Conservation (phyloP, 2,888 invertebrate species). For the Scaptodrosophila latifasciaeformis region DNA sequence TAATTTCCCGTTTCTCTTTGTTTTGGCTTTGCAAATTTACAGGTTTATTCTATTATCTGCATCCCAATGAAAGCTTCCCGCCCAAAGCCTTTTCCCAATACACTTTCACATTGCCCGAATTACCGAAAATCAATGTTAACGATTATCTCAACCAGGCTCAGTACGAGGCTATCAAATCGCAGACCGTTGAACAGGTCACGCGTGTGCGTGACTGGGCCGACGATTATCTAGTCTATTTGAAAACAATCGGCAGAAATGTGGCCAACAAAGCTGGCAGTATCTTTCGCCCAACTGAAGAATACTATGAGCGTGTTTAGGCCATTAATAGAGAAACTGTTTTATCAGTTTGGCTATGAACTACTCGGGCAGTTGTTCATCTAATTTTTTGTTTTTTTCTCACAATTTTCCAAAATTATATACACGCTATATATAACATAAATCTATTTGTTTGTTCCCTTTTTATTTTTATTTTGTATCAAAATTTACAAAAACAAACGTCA, state of each 20-base stretch:
- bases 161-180: constrained; percentile 75
- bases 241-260: constrained; percentile 77
- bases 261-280: constrained; percentile 76
- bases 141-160: constrained; percentile 64
- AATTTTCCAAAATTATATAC: no score
- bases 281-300: constrained; percentile 61
- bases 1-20: no score
- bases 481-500: no score
- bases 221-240: constrained; percentile 75
- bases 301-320: constrained; percentile 64
- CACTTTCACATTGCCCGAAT: constrained; percentile 61
- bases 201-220: constrained; percentile 76
- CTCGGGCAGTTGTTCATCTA: constrained; percentile 46
- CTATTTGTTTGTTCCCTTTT: constrained; percentile 6
- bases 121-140: constrained; percentile 66
- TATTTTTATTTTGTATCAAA: constrained; percentile 17
- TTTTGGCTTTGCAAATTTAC: constrained; percentile 45
- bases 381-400: no score
- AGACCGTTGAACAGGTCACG: constrained; percentile 76
- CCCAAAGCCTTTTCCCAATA: constrained; percentile 67
- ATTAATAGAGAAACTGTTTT: constrained; percentile 33
- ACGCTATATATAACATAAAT: constrained; percentile 3
- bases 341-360: constrained; percentile 53
- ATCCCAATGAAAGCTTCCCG: constrained; percentile 73
- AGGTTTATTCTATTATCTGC: constrained; percentile 73